Conservation (phyloP, 37 sponge, comb jelly and placozoan genomes). For the Petrosia ficiformis region DNA sequence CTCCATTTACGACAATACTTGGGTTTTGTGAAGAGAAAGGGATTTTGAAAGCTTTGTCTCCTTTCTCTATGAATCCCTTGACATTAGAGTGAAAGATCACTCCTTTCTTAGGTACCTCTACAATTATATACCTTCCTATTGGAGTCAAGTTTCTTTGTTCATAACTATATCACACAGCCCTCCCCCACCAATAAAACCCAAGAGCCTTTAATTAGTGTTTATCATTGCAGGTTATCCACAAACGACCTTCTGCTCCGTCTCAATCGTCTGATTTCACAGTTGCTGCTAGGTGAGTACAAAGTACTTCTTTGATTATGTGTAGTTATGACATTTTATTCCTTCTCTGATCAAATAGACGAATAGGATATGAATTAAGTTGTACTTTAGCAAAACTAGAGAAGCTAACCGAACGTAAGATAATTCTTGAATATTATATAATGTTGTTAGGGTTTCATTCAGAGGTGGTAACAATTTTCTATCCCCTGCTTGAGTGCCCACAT, state of each 20-base stretch:
- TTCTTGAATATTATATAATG: too few relatives aligned
- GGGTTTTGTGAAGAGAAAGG: neutral
- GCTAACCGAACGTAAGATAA: constrained; percentile 83
- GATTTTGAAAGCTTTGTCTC: too few relatives aligned
- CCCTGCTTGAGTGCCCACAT: too few relatives aligned
- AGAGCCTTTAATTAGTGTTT: neutral
- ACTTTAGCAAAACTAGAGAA: constrained; percentile 95
- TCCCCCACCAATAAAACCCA: too few relatives aligned
- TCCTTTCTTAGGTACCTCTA: too few relatives aligned
- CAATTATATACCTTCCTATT: too few relatives aligned
- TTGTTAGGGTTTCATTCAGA: too few relatives aligned
- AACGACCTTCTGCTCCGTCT: neutral
- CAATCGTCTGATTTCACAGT: neutral
- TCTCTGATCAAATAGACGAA: constrained; percentile 35
- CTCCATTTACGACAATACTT: neutral
- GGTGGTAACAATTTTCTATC: too few relatives aligned
- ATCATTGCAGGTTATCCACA: neutral
- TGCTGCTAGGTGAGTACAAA: neutral
- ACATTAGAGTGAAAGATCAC: too few relatives aligned
- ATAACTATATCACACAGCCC: too few relatives aligned
- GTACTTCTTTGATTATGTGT: neutral
- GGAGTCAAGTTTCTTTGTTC: too few relatives aligned
- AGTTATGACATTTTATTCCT: neutral
- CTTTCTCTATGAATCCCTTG: too few relatives aligned
- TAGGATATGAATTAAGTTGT: constrained; percentile 85